Conservation (phyloP, 1,140 invertebrate species). For the Hormaphis cornu region DNA sequence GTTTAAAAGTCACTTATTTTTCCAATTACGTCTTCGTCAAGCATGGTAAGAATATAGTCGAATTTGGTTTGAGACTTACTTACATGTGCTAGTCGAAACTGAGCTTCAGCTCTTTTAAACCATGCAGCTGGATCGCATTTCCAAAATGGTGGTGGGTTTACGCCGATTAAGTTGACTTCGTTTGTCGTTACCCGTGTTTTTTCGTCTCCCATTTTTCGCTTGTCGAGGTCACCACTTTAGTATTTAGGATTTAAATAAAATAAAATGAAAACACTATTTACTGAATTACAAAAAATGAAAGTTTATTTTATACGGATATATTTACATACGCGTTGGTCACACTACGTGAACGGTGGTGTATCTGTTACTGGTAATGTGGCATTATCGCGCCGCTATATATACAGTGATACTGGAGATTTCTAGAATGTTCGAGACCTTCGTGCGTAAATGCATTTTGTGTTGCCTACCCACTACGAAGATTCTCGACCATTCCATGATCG, state of each 20-base stretch:
- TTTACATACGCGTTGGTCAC: too few species aligned
- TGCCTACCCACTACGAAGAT: too few species aligned
- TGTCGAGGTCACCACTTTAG: not conserved
- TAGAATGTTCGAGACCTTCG: too few species aligned
- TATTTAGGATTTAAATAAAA: not conserved
- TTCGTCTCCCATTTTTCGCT: constrained; percentile 1
- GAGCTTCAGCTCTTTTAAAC: not conserved
- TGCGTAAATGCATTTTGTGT: too few species aligned
- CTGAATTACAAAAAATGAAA: too few species aligned
- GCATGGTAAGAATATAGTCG: not conserved
- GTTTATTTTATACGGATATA: too few species aligned
- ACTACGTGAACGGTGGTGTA: not conserved
- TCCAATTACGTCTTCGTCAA: not conserved
- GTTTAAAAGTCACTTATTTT: not conserved
- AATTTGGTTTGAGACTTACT: constrained; percentile 2
- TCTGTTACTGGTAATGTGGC: not conserved
- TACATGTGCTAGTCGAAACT: not conserved
- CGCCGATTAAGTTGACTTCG: not conserved
- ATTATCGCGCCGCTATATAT: not conserved
- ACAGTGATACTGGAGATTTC: too few species aligned
- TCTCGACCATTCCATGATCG: too few species aligned
- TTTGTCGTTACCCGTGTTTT: not conserved
- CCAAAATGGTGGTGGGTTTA: not conserved
- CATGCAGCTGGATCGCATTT: not conserved
- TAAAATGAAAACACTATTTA: too few species aligned